These are phyloP conservation scores for Chloroceryle aenea DNA, from an alignment of 2,113 vertebrate species.

Conservation along the genomic window DNA sequence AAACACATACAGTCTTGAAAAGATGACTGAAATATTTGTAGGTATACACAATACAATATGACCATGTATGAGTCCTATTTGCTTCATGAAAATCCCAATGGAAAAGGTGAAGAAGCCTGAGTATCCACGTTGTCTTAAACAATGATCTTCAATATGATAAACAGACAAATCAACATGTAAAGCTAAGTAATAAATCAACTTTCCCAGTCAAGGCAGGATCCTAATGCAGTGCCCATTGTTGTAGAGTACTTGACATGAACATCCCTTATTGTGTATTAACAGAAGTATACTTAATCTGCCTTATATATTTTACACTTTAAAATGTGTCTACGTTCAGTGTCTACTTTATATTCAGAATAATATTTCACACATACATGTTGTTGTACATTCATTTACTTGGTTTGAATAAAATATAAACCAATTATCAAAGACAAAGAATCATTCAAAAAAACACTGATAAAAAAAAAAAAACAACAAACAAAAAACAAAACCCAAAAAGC, in stretches of 20 bases:
- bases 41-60: too few species aligned
- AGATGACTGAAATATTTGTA: background rate
- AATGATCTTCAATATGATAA: background rate
- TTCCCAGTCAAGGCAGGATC: background rate
- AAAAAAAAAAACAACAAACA: too few species aligned
- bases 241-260: background rate
- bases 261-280: background rate
- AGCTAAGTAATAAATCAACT: background rate
- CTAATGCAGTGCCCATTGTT: background rate
- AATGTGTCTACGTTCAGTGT: background rate
- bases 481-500: too few species aligned
- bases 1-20: background rate
- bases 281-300: background rate
- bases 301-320: background rate
- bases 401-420: background rate
- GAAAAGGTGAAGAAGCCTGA: background rate
- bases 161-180: background rate
- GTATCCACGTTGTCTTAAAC: background rate
- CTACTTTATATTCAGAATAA: background rate
- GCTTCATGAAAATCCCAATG: background rate
- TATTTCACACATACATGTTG: background rate
- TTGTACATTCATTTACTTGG: background rate
- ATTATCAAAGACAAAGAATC: background rate
- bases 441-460: fast-evolving
- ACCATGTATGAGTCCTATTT: background rate